These are phyloP conservation scores for Sciaenops ocellatus DNA, from an alignment of 2,797 vertebrate species.

Conservation along the genomic window DNA sequence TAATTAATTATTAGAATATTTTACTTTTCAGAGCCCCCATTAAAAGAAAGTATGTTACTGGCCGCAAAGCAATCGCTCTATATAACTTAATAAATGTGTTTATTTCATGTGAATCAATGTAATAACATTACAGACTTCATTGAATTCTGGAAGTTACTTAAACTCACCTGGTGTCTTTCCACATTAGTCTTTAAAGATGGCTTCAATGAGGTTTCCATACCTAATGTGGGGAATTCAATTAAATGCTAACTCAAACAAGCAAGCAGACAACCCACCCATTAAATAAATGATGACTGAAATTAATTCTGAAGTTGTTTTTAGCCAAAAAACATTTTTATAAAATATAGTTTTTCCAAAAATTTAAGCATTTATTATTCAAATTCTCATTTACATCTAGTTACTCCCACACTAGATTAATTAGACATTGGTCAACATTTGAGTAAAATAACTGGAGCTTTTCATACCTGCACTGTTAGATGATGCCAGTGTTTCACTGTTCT, in stretches of 20 bases:
- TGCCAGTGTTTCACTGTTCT: conserved; percentile 40
- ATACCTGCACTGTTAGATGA: conserved; percentile 64
- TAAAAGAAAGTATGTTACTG: background rate
- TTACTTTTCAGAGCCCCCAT: background rate
- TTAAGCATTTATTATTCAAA: too few species aligned
- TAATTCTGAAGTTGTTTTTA: too few species aligned
- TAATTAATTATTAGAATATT: background rate
- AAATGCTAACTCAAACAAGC: background rate
- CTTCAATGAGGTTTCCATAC: conserved; percentile 66
- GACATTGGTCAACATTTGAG: background rate
- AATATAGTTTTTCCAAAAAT: too few species aligned
- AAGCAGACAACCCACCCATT: too few species aligned
- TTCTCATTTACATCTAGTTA: background rate
- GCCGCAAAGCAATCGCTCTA: background rate
- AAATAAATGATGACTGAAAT: too few species aligned
- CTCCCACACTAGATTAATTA: background rate
- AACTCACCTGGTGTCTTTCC: conserved; percentile 68
- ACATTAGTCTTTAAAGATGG: conserved; percentile 58
- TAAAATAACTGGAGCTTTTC: background rate
- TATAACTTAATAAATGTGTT: background rate
- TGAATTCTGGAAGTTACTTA: background rate
- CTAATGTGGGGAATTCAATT: conserved; percentile 50
- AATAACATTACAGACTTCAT: too few species aligned
- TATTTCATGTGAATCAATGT: background rate
- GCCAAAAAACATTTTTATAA: too few species aligned